Base-by-base conservation (phyloP, 2,888 invertebrate species). In the Volucella bombylans region DNA sequence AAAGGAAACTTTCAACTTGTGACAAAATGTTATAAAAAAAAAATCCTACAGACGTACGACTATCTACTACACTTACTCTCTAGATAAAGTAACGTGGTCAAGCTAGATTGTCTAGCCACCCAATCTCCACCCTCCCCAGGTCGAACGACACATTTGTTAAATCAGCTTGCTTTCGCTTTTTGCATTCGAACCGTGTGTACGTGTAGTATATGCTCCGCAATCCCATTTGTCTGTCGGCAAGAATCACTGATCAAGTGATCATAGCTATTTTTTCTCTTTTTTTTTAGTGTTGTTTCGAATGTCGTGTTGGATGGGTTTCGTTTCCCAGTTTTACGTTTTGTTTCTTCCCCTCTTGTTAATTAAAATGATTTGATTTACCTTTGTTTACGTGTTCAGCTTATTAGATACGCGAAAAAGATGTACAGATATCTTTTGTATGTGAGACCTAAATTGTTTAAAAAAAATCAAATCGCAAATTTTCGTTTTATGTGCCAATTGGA, bases 241-340 rank as follows among this genome's bases (percentile, higher is more conserved):
- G 82, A 18, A 78, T 82, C 82, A 78, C 54, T 71, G 76, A 81
- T 81, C 76, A 69, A 8, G 8, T 23, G 45, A 57, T 47, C 71
- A 39, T 62, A 67, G 45, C 45, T 31, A 57, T 52, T 78, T 77
- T 23, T 67, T 62, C 72, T 79, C 50, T 69, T 18, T 65, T 52
- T 71, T 43, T 18, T 82, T 68, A 82, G 82, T 82, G 61, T 72
- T 72, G 67, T 71, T 82, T 77, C 78, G 67, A 50, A 72, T 72
- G 78, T 62, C 77, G 55, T 50, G 50, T 77, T 72, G 77, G 61
- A 72, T 77, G 72, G 82, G 54, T 68, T 55, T 57, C 45, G 8
- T 64, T 54, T 38, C 52, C 50, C n/a, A n/a, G 18, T 41, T 43
- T 18, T 62, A 38, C 54, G 12, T 47, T 62, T 55, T 77, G 43